Evolutionary conservation across 2,113 vertebrate genomes (phyloP), one percentile per base, ranked within the genome.

Genomic region (Myotis davidii): DNA sequence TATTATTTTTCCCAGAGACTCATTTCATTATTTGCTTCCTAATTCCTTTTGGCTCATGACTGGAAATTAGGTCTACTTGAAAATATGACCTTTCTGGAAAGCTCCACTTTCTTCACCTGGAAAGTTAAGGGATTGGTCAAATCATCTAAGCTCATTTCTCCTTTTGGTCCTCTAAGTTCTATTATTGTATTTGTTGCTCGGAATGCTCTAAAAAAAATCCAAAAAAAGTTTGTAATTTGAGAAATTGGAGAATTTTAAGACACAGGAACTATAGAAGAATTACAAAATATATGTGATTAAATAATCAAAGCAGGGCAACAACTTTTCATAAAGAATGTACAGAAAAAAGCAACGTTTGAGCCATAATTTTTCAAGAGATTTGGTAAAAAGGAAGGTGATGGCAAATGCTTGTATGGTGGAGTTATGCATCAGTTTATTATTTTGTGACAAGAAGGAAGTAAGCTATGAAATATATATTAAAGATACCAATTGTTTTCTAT

Each of bases 41-140:
- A 81, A 89, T 79, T 90, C 78, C 65, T 95, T 87, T 85, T 56
- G 82, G 54, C 34, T 88, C 37, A 54, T 50, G 45, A 79, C 20
- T 76, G 20, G 34, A 78, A 29, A 93, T 42, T 20, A 70, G 65
- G n/a, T 85, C 72, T 90, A 84, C 45, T 13, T 76, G n/a, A 90
- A 96, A 94, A 94, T 3, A 69, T 3, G 4, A 76, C 16, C 32
- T 74, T 92, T 72, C 17, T 56, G 32, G 11, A 93, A 69, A 59
- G 23, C 50, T 6, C 65, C 23, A 69, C 5, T 32, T 84, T 90
- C 42, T 42, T 50, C 18, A 79, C 14, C 17, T 67, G 25, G 42
- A 95, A 76, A 88, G 59, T 83, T 84, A 83, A 94, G 32, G 9
- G 84, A 85, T 0, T 70, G 27, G 18, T 50, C 11, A 42, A 74